Conservation (phyloP, 2,797 vertebrate species). For the Buphagus erythrorhynchus region DNA sequence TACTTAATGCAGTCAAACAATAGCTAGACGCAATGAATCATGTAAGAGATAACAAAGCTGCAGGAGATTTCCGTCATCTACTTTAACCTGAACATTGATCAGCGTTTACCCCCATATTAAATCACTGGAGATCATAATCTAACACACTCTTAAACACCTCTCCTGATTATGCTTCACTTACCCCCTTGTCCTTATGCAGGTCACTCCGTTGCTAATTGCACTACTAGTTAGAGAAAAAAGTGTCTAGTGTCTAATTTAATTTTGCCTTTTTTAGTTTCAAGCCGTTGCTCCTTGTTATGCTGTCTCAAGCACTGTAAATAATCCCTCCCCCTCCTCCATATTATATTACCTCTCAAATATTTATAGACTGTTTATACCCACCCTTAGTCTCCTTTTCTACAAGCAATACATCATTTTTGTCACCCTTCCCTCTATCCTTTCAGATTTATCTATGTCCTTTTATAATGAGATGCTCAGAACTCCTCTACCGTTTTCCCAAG, state of each 20-base stretch:
- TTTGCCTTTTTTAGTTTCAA: constrained; percentile 73
- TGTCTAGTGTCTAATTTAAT: constrained; percentile 68
- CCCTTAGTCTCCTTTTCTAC: constrained; percentile 74
- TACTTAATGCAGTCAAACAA: constrained; percentile 31
- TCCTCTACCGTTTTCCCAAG: constrained; percentile 14
- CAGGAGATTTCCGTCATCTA: constrained; percentile 7
- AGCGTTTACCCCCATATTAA: constrained; percentile 47
- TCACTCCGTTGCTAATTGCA: constrained; percentile 51
- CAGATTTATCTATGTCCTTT: constrained; percentile 77
- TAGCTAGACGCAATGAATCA: constrained; percentile 4
- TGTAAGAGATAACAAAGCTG: constrained; percentile 4
- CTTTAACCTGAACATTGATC: constrained; percentile 47
- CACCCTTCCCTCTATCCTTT: constrained; percentile 71
- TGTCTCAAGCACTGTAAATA: constrained; percentile 76
- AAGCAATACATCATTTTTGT: constrained; percentile 76
- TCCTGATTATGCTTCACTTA: constrained; percentile 67
- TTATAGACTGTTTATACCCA: constrained; percentile 81
- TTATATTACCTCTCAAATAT: constrained; percentile 82
- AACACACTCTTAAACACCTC: constrained; percentile 53
- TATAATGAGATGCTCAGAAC: constrained; percentile 71
- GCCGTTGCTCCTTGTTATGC: constrained; percentile 75
- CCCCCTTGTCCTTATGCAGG: constrained; percentile 57
- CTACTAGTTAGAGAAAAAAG: constrained; percentile 63
- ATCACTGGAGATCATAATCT: constrained; percentile 30
- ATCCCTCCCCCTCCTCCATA: constrained; percentile 74